A percentile compares a stretch with the other conserved stretches of the same genome.
These are phyloP conservation scores for Poecile montanus DNA, from an alignment of 2,797 vertebrate genomes.

Conservation along the genomic window DNA sequence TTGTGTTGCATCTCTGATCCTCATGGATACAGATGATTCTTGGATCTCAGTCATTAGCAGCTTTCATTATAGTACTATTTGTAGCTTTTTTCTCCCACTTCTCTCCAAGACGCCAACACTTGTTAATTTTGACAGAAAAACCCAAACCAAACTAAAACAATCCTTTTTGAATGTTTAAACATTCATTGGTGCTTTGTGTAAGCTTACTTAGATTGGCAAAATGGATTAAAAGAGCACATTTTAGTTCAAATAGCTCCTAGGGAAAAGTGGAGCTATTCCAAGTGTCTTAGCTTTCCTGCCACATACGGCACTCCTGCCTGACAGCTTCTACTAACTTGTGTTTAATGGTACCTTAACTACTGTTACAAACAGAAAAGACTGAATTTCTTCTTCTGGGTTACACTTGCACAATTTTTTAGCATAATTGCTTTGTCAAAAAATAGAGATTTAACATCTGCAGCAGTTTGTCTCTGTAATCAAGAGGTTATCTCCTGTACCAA, in stretches of 20 bases:
- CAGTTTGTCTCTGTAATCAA: background rate
- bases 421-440: background rate
- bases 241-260: background rate
- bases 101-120: background rate
- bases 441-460: background rate
- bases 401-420: background rate
- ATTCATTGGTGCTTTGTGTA: background rate
- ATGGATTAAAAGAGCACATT: background rate
- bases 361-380: background rate
- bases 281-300: background rate
- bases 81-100: background rate
- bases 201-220: background rate
- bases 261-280: background rate
- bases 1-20: background rate
- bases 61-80: background rate
- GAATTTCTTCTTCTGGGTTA: background rate
- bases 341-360: background rate
- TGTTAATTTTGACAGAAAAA: background rate
- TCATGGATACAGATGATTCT: background rate
- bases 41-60: background rate
- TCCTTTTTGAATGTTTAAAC: background rate
- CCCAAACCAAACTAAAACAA: accelerated
- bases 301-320: background rate
- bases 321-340: background rate
- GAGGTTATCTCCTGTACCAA: background rate